These are phyloP conservation scores for Protobothrops flavoviridis DNA, from an alignment of 2,113 vertebrate species.

Conservation along the genomic window DNA sequence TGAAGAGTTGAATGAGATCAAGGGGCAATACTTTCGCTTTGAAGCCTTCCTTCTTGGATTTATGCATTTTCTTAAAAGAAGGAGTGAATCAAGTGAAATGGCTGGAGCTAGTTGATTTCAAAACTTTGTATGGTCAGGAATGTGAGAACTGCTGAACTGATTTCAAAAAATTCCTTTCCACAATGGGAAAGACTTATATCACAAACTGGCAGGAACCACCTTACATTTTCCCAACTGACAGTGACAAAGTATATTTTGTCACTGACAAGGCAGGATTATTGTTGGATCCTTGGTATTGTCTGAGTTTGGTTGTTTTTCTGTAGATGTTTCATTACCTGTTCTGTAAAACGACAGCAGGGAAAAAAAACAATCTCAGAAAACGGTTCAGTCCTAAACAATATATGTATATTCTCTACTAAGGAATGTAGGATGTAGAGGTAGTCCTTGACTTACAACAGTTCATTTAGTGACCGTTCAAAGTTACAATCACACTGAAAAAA, in stretches of 20 bases:
- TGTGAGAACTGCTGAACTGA: background rate
- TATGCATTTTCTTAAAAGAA: background rate
- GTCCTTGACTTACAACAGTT: background rate
- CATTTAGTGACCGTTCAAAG: background rate
- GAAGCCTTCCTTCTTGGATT: background rate
- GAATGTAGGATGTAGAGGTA: background rate
- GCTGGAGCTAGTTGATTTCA: background rate
- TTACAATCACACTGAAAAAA: background rate
- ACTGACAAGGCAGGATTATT: background rate
- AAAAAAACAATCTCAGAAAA: background rate
- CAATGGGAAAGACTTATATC: background rate
- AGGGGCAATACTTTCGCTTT: background rate
- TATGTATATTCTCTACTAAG: background rate
- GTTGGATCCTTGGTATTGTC: background rate
- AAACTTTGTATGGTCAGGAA: background rate
- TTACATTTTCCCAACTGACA: background rate
- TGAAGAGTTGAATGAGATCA: background rate
- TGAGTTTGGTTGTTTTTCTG: background rate
- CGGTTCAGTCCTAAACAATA: background rate
- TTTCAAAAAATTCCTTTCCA: background rate
- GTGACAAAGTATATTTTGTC: background rate
- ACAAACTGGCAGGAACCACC: background rate
- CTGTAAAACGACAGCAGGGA: background rate
- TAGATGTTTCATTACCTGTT: background rate
- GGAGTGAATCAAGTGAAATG: background rate